Base-by-base conservation (phyloP, 1,140 invertebrate genomes). In the Spodoptera frugiperda region DNA sequence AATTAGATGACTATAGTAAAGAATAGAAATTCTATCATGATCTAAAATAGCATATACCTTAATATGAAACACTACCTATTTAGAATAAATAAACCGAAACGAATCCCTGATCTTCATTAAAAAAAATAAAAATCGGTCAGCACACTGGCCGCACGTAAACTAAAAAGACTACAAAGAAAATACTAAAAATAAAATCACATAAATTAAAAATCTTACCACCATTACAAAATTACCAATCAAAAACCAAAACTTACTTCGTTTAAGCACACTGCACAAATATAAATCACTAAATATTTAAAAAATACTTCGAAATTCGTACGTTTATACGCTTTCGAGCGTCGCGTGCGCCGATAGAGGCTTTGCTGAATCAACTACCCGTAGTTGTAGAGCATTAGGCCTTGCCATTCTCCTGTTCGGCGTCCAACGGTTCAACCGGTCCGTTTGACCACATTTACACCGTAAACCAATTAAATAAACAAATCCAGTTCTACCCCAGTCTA, bases 281-380 rank as follows among this genome's bases (percentile, higher is more conserved):
- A 53, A 54, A 25, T 30, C 25, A 61, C 17, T 30, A 65, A 39
- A 19, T 51, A 53, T 51, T 19, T 15, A 12, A n/a, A 17, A 59
- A n/a, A 4, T 12, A n/a, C 4, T 75, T 75, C 14, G 8, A 49
- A 59, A 21, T 76, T 70, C 33, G 30, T 51, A 15, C 49, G 46
- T 53, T 48, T 12, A 77, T 73, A 53, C 44, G 25, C 44, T 70
- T 3, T 63, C 15, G 12, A 49, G 5, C 54, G 78, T 79, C 77
- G 81, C 83, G 83, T 84, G 83, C 83, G 76, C 73, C 65, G 72
- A 12, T 39, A 65, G 68, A 79, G 80, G 82, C 80, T 82, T 78
- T 76, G 74, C 65, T 59, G 61, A 61, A 76, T 79, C 76, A 80
- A 84, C 82, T 84, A 80, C 55, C 68, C 33, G 33, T 53, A 68